Base-by-base conservation (phyloP, 2,113 vertebrate species). In the Muscicapa adusta region DNA sequence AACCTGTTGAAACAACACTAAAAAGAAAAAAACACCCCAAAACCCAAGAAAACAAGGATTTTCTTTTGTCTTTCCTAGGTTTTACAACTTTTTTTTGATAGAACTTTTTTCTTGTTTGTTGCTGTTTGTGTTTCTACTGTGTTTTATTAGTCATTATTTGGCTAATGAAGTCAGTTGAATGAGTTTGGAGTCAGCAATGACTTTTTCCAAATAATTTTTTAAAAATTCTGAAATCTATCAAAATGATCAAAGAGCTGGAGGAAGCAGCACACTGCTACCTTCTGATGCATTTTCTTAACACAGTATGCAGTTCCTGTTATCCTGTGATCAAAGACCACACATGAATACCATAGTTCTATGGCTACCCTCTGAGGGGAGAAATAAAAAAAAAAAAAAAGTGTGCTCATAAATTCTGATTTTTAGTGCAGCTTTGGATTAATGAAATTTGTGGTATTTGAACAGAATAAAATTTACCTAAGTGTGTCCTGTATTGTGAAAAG, bases 301-400 rank as follows among this genome's bases (percentile, higher is more conserved):
- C 43, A 74, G 56, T 53, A n/a, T 36, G 36, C 63, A 68, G 34
- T 88, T 85, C 81, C 76, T 90, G 51, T 91, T 94, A 73, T 67
- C 33, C 33, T 88, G 33, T 70, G 79, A 94, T 97, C 93, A 96
- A 96, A 96, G 88, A 50, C 83, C 65, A 51, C 51, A 54, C 31
- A 89, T 19, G 48, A 85, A 87, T 65, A 11, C 14, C 40, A 29
- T 16, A 57, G 54, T 75, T 89, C 67, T 25, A 68, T 43, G 42
- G 23, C 34, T 68, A 23, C 28, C 47, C n/a, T 62, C 50, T 29
- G 38, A 54, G 76, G 63, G 38, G 8, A 62, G 61, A 75, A 85
- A 88, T 53, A 77, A 51, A 77, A 88, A 40, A 40, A 20, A 77
- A 72, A 75, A 20, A 61, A n/a, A n/a, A n/a, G n/a, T n/a, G 9